Evolutionary conservation across 2,113 vertebrate species (phyloP).

Genomic region (Puntigrus tetrazona): DNA sequence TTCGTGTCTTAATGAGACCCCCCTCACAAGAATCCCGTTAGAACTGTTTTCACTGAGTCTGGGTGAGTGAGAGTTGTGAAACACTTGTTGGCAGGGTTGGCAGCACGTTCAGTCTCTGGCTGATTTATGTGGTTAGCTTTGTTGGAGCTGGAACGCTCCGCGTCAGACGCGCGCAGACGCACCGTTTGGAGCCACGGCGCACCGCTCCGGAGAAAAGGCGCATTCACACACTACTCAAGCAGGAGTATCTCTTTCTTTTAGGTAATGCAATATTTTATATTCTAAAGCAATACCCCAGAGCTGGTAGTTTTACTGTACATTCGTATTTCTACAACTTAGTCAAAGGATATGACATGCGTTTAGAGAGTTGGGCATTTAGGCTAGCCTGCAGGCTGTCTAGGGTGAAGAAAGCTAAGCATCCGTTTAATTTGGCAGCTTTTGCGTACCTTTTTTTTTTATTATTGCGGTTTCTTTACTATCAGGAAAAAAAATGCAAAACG

Average conservation of each 20-base stretch:
- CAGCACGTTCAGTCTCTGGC: not conserved
- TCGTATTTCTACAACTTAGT: not conserved
- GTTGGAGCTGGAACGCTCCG: not conserved
- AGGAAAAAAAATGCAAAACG: too few relatives aligned
- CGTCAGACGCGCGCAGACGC: not conserved
- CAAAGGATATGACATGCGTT: not conserved
- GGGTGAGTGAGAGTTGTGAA: not conserved
- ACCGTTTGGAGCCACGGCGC: not conserved
- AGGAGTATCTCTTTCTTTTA: not conserved
- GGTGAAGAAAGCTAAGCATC: not conserved
- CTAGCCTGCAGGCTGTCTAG: not conserved
- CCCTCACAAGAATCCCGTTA: not conserved
- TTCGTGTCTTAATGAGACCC: not conserved
- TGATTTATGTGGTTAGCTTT: not conserved
- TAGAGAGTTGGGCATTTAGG: not conserved
- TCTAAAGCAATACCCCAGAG: not conserved
- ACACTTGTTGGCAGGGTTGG: too few relatives aligned
- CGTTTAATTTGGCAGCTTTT: not conserved
- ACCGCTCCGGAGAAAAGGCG: not conserved
- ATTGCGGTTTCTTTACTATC: not conserved
- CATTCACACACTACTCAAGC: not conserved
- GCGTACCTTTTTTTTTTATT: not conserved
- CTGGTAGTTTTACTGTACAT: not conserved
- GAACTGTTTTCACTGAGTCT: not conserved
- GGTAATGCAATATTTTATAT: not conserved